Evolutionary conservation across 2,797 vertebrate species (phyloP).

Genomic region (Galago senegalensis): DNA sequence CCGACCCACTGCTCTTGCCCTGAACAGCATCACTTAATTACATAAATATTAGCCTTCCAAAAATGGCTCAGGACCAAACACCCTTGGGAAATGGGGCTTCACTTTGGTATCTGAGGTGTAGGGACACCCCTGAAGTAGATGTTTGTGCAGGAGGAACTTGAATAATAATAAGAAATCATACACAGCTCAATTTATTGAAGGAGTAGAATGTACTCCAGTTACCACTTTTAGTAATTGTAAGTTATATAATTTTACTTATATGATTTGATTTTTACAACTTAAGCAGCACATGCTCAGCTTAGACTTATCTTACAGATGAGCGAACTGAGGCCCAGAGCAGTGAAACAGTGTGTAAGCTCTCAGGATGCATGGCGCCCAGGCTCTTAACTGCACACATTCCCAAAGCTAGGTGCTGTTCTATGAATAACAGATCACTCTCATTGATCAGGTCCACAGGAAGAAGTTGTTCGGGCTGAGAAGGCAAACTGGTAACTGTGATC

Average conservation of each 20-base stretch:
- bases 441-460: not conserved
- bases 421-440: not conserved
- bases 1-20: not conserved
- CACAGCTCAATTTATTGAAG: not conserved
- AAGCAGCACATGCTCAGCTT: not conserved
- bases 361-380: not conserved
- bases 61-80: not conserved
- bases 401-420: not conserved
- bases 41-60: not conserved
- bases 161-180: not conserved
- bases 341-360: not conserved
- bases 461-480: not conserved
- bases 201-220: not conserved
- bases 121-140: not conserved
- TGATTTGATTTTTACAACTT: not conserved
- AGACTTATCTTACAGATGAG: not conserved
- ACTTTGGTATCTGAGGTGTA: not conserved
- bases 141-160: not conserved
- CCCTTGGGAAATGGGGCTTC: not conserved
- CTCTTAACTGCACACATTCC: not conserved
- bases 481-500: not conserved
- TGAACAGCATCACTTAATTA: not conserved
- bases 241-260: not conserved
- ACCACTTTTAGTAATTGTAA: not conserved
- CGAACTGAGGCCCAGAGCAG: constrained; percentile 30